Evolutionary conservation across 2,888 invertebrate species (phyloP).

Genomic region (Oeneis ivallda): DNA sequence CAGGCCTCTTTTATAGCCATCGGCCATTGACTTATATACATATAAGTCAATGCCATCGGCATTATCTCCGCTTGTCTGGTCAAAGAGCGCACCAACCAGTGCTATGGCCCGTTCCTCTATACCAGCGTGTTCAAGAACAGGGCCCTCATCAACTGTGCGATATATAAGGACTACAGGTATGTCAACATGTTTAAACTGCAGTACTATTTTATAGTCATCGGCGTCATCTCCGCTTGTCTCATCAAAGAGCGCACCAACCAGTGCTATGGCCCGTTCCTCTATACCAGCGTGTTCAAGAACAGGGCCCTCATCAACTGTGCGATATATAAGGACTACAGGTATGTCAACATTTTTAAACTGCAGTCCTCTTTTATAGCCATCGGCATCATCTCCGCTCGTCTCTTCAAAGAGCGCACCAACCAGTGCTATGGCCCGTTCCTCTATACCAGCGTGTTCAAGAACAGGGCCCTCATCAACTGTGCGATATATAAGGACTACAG

Average conservation of each 20-base stretch:
- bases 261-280: constrained; percentile 72
- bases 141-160: constrained; percentile 68
- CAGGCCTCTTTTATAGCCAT: constrained; percentile 46
- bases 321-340: constrained; percentile 57
- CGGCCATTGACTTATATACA: no score
- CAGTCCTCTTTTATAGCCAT: constrained; percentile 50
- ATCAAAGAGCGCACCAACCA: constrained; percentile 67
- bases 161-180: constrained; percentile 55
- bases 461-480: constrained; percentile 68
- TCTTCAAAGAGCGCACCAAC: constrained; percentile 65
- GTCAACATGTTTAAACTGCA: not conserved
- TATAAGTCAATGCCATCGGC: constrained; percentile 70
- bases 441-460: constrained; percentile 69
- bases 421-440: constrained; percentile 73
- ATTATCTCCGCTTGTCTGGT: constrained; percentile 70
- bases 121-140: constrained; percentile 69
- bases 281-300: constrained; percentile 69
- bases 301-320: constrained; percentile 69
- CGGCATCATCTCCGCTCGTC: constrained; percentile 70
- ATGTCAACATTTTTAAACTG: not conserved
- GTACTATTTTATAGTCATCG: constrained; percentile 54
- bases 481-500: constrained; percentile 61
- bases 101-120: constrained; percentile 71
- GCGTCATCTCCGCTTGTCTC: constrained; percentile 68
- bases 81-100: constrained; percentile 65